phyloP scores from a whole-genome alignment of 2,797 vertebrate species.

The Crotalus adamanteus region DNA sequence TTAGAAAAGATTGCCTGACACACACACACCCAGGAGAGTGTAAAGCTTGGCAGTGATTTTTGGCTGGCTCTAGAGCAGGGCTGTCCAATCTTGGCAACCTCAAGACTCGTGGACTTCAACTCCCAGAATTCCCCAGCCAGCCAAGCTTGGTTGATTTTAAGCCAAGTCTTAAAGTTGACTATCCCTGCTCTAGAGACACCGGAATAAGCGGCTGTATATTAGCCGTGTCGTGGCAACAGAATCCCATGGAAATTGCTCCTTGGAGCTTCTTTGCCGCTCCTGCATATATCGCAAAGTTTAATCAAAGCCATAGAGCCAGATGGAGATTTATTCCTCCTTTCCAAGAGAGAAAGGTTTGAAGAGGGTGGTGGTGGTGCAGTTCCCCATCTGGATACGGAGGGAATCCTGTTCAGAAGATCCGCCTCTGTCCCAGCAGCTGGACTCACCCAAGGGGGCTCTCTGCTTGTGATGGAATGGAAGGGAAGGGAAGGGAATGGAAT shows the following conservation, averaged over 20 bases:
- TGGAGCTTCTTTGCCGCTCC: constrained; percentile 47
- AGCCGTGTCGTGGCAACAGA: constrained; percentile 64
- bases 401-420: not conserved
- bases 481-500: no score
- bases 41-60: constrained; percentile 67
- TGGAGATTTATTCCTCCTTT: constrained; percentile 59
- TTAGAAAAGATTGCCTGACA: constrained; percentile 13
- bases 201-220: constrained; percentile 67
- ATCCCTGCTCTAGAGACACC: constrained; percentile 9
- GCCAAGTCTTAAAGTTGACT: no score
- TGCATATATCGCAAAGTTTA: not conserved
- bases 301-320: constrained; percentile 53
- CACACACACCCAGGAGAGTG: constrained; percentile 48
- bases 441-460: not conserved
- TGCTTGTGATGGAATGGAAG: no score
- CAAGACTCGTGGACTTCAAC: no score
- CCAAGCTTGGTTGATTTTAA: no score
- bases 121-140: no score
- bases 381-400: not conserved
- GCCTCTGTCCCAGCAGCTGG: no score
- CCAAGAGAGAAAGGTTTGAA: not conserved
- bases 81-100: no score
- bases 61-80: constrained; percentile 14
- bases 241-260: constrained; percentile 62
- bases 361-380: not conserved